These are phyloP conservation scores for Sebastolobus altivelis DNA, from an alignment of 2,797 vertebrate species.

Conservation along the genomic window DNA sequence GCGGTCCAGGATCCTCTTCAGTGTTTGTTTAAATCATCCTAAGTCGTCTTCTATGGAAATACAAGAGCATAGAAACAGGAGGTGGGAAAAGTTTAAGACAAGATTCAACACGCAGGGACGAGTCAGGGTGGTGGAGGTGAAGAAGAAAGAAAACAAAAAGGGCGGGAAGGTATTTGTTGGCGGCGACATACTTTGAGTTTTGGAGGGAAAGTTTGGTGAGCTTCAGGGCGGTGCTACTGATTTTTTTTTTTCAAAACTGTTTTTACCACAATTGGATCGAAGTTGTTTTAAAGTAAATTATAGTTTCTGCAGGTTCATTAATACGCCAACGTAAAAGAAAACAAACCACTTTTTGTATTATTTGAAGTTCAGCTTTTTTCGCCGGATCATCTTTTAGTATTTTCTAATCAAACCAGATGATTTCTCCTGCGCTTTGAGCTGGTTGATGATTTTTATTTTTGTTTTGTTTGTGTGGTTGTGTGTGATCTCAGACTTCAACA, in stretches of 20 bases:
- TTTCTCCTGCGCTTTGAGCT: background rate
- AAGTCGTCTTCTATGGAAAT: background rate
- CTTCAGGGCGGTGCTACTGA: slow-evolving; percentile 7
- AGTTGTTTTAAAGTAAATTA: slow-evolving; percentile 8
- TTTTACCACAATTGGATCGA: background rate
- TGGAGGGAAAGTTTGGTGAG: slow-evolving; percentile 53
- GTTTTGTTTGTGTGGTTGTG: slow-evolving; percentile 1
- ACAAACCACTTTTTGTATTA: background rate
- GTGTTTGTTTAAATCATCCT: background rate
- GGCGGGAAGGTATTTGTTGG: slow-evolving; percentile 19
- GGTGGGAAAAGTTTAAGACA: slow-evolving; percentile 15
- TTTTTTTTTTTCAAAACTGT: background rate
- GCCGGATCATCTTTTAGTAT: background rate
- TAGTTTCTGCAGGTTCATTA: background rate
- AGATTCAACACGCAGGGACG: slow-evolving; percentile 25
- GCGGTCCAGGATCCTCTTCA: background rate
- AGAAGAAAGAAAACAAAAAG: background rate
- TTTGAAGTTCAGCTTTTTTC: slow-evolving; percentile 18
- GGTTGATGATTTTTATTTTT: background rate
- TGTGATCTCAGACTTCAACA: slow-evolving; percentile 39
- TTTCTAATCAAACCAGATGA: background rate
- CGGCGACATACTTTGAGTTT: slow-evolving; percentile 31
- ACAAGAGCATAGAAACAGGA: background rate
- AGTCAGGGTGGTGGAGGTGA: background rate
- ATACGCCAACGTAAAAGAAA: background rate